Conservation (phyloP, 2,888 invertebrate genomes). For the Xanthostigma xanthostigma region DNA sequence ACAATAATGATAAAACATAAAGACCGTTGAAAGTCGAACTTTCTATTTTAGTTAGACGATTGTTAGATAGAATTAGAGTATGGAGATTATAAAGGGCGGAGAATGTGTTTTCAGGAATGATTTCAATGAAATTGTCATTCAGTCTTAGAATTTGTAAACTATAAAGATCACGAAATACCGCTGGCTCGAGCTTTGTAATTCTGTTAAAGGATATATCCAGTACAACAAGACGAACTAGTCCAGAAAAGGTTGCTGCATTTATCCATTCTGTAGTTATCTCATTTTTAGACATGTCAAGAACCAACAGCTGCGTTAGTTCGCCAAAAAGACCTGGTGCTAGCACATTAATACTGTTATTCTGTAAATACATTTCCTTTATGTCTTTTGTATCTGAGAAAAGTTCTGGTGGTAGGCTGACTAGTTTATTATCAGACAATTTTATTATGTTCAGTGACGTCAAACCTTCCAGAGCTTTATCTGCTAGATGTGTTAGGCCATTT, state of each 20-base stretch:
- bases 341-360: slow-evolving; percentile 69
- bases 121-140: slow-evolving; percentile 64
- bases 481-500: slow-evolving; percentile 59
- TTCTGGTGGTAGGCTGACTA: slow-evolving; percentile 67
- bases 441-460: slow-evolving; percentile 55
- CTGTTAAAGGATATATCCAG: slow-evolving; percentile 64
- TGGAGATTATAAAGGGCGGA: slow-evolving; percentile 62
- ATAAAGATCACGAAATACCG: slow-evolving; percentile 62
- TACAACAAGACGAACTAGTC: slow-evolving; percentile 59
- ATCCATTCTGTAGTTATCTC: slow-evolving; percentile 73
- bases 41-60: slow-evolving; percentile 59
- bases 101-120: slow-evolving; percentile 64
- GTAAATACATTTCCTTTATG: slow-evolving; percentile 64
- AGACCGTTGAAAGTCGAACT: slow-evolving; percentile 63
- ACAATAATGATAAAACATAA: slow-evolving; percentile 57
- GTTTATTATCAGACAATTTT: slow-evolving; percentile 65
- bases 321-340: slow-evolving; percentile 66
- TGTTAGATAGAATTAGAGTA: slow-evolving; percentile 67
- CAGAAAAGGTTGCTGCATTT: slow-evolving; percentile 63
- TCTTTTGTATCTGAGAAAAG: slow-evolving; percentile 65
- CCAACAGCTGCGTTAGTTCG: slow-evolving; percentile 56
- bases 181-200: slow-evolving; percentile 57
- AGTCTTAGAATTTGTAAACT: slow-evolving; percentile 66
- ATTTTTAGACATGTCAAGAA: slow-evolving; percentile 63
- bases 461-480: slow-evolving; percentile 64